phyloP scores from a whole-genome alignment of 1,140 invertebrate species.

The Tetraneura akinire region DNA sequence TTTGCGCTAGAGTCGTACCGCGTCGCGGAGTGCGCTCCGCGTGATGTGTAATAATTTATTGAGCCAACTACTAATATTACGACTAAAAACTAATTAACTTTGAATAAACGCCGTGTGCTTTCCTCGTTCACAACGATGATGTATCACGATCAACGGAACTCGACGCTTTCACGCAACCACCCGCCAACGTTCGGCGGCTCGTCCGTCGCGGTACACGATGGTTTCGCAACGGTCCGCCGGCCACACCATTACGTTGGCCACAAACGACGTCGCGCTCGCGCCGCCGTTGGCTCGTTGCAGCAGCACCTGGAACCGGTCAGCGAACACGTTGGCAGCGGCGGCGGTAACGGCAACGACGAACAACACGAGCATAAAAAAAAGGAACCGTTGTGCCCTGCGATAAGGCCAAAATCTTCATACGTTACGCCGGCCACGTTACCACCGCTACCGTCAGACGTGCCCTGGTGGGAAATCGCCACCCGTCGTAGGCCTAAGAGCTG shows the following conservation, averaged over 20 bases:
- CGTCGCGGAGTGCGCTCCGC: neutral
- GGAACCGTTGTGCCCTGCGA: neutral
- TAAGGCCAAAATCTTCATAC: constrained; percentile 53
- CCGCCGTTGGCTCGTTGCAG: neutral
- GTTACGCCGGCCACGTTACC: constrained; percentile 59
- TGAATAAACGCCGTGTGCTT: no score
- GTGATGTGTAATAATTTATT: neutral
- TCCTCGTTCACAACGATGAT: neutral
- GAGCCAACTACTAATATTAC: no score
- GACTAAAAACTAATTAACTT: no score
- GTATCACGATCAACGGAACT: neutral
- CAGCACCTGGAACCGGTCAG: constrained; percentile 43
- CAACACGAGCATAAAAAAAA: no score
- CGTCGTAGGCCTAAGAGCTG: constrained; percentile 71
- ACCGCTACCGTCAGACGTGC: constrained; percentile 67
- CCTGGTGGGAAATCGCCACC: constrained; percentile 84
- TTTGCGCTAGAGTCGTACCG: neutral
- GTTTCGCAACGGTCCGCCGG: constrained; percentile 51
- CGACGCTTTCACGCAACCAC: neutral
- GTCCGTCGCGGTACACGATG: constrained; percentile 49
- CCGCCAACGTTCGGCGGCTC: neutral
- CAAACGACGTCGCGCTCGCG: constrained; percentile 22
- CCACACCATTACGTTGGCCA: constrained; percentile 47
- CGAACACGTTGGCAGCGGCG: constrained; percentile 33
- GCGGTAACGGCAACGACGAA: no score